These are phyloP conservation scores for Megaleporinus macrocephalus DNA, from an alignment of 2,113 vertebrate genomes.

Conservation along the genomic window DNA sequence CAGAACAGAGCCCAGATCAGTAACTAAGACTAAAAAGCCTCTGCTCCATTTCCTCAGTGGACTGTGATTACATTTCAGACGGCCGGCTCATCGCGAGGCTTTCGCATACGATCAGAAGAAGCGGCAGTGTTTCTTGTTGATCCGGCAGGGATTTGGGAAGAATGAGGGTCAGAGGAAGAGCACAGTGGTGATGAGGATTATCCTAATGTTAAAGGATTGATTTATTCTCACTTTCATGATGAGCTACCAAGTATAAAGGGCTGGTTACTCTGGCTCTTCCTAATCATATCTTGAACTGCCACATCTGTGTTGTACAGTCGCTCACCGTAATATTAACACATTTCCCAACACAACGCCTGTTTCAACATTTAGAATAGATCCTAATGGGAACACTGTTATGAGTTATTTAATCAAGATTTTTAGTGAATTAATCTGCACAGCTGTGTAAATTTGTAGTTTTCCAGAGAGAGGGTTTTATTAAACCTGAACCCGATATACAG, in stretches of 20 bases:
- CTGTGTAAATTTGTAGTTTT: too few relatives aligned
- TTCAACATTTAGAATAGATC: neutral
- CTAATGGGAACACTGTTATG: too few relatives aligned
- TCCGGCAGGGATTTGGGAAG: neutral
- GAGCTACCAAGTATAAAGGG: neutral
- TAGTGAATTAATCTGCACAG: too few relatives aligned
- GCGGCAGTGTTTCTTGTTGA: neutral
- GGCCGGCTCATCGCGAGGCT: neutral
- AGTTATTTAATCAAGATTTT: too few relatives aligned
- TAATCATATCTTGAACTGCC: neutral
- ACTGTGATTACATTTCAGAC: neutral
- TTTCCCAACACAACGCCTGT: neutral
- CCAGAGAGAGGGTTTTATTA: too few relatives aligned
- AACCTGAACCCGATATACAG: too few relatives aligned
- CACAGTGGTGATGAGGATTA: neutral
- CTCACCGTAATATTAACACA: neutral
- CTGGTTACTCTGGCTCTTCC: neutral
- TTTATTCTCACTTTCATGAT: neutral
- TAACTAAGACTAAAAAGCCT: slow-evolving; percentile 5
- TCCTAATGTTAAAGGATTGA: neutral
- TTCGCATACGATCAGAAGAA: neutral
- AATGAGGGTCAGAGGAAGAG: neutral
- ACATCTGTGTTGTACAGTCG: neutral
- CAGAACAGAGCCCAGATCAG: slow-evolving; percentile 9
- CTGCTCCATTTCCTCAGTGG: slow-evolving; percentile 23